Conservation (phyloP, 1,140 invertebrate genomes). For the Bombus confusus region DNA sequence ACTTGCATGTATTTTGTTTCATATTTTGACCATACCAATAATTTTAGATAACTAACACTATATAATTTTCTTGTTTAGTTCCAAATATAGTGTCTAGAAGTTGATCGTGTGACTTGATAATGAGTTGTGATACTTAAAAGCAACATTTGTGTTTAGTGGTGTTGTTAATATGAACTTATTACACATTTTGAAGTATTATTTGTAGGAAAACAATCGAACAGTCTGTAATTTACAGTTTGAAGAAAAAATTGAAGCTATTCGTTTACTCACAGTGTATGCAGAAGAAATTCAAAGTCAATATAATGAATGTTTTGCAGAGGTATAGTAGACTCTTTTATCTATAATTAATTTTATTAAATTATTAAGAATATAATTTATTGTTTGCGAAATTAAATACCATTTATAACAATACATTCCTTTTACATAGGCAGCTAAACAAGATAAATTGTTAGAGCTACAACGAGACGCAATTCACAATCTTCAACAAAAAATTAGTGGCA, state of each 20-base stretch:
- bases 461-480: constrained; percentile 72
- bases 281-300: constrained; percentile 78
- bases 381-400: constrained; percentile 25
- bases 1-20: constrained; percentile 27
- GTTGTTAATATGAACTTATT: background rate
- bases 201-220: constrained; percentile 15
- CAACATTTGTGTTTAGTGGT: constrained; percentile 6
- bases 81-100: background rate
- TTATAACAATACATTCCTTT: constrained; percentile 40
- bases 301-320: constrained; percentile 78
- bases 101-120: background rate
- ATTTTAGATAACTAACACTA: background rate
- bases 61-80: background rate
- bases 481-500: constrained; percentile 70
- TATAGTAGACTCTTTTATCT: constrained; percentile 54
- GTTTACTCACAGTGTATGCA: constrained; percentile 67
- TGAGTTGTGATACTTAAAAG: background rate
- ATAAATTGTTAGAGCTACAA: constrained; percentile 75
- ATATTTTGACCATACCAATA: background rate
- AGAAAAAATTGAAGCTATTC: constrained; percentile 72
- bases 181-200: constrained; percentile 6
- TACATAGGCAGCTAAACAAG: constrained; percentile 75
- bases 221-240: constrained; percentile 52
- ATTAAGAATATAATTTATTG: constrained; percentile 12
- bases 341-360: background rate